Base-by-base conservation (phyloP, 2,113 vertebrate genomes). In the Spheniscus mendiculus region DNA sequence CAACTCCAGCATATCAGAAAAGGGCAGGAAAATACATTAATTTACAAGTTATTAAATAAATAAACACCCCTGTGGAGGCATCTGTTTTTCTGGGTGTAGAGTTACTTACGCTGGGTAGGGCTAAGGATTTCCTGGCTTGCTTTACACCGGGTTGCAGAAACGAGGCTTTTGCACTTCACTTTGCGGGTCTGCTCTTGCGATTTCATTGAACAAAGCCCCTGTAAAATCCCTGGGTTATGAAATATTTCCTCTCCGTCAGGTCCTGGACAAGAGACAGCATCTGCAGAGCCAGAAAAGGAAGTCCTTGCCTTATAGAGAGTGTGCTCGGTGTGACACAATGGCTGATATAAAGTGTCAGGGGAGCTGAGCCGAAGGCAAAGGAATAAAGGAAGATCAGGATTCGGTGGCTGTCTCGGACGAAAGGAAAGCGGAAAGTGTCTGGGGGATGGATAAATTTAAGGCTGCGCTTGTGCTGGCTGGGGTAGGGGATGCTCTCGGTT, bases 391-490 rank as follows among this genome's bases (percentile, higher is more conserved):
- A 87, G 90, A 80, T 49, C 70, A 42, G 87, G 91, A 76, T 77
- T 88, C 3, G 0, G 90, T 45, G 77, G 58, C 94, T 38, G 45
- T 8, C 84, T 78, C 5, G 2, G 69, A 71, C 73, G 77, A 59
- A 77, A 90, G 73, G 58, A 66, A 92, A 90, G 88, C 11, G 5
- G 73, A 63, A 84, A 69, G 69, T 15, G 17, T 74, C 86, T 87
- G 14, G 1, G 18, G 67, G 59, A 99, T 99, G 99, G 99, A 99
- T 97, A 99, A 98, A 95, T 99, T 99, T 92, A 99, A 99, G 97
- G 99, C 99, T 50, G 99, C 98, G 0, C 98, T 99, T 97, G 94
- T 99, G 71, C 98, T 99, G 79, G 99, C 98, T 17, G 98, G 97
- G 8, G 99, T 98, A 8, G 99, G 99, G 3, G 99, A 99, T 86